phyloP scores from a whole-genome alignment of 1,140 invertebrate genomes.

The Drosophila carrolli region DNA sequence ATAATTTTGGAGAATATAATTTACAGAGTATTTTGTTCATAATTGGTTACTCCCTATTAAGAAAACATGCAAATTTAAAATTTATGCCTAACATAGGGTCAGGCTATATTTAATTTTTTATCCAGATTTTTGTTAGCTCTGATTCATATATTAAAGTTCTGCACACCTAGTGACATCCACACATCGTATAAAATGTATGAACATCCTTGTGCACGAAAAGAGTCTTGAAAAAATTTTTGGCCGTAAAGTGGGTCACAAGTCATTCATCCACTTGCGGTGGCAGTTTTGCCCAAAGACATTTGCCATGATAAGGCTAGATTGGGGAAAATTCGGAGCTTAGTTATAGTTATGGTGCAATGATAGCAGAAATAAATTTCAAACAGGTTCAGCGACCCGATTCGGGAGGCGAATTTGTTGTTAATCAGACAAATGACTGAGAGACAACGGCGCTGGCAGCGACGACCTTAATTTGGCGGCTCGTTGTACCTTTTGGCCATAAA shows the following conservation, averaged over 20 bases:
- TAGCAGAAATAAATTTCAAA: conserved; percentile 8
- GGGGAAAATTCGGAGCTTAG: conserved; percentile 1
- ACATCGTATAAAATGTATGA: conserved; percentile 4
- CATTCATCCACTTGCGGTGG: conserved; percentile 20
- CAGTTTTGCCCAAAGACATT: conserved; percentile 21
- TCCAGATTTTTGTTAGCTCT: no score
- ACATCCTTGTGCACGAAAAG: conserved; percentile 13
- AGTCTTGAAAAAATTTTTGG: conserved; percentile 1
- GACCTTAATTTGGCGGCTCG: conserved; percentile 32
- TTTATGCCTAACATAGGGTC: no score
- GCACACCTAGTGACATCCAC: neutral
- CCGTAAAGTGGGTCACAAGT: conserved; percentile 38
- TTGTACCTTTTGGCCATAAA: conserved; percentile 65
- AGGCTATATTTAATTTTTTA: no score
- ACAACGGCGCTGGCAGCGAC: conserved; percentile 30
- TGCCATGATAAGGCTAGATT: neutral
- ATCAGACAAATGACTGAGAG: conserved; percentile 55
- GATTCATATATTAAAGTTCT: neutral
- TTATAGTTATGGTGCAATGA: neutral
- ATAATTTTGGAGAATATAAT: no score
- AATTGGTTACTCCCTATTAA: no score
- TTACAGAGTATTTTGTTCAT: no score
- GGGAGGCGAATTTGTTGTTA: conserved; percentile 33
- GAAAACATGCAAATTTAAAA: no score
- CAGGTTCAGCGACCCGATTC: conserved; percentile 52